Evolutionary conservation across 1,140 invertebrate species (phyloP), one percentile per base, ranked within the genome.

Genomic region (Yoshiicerus persimilis): DNA sequence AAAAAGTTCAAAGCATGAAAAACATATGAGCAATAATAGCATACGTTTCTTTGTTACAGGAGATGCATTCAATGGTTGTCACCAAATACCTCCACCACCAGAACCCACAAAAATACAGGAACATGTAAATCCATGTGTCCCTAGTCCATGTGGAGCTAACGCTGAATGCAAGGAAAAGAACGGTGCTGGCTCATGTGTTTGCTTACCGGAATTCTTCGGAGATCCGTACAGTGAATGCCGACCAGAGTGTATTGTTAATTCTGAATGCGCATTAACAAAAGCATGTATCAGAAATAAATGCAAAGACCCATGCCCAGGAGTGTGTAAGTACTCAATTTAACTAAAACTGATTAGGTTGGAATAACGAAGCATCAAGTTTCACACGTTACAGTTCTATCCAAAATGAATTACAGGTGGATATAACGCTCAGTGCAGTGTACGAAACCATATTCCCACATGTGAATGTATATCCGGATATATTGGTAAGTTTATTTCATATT

Each of bases 321-420:
- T 4, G 96, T 93, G 92, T n/a, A n/a, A n/a, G n/a, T n/a, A n/a
- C n/a, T n/a, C n/a, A n/a, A n/a, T n/a, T n/a, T n/a, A n/a, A n/a
- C n/a, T n/a, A n/a, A n/a, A n/a, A n/a, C n/a, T n/a, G n/a, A n/a
- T n/a, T n/a, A n/a, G n/a, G n/a, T n/a, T n/a, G n/a, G n/a, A n/a
- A n/a, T n/a, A n/a, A n/a, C n/a, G n/a, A n/a, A n/a, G n/a, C n/a
- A n/a, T n/a, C n/a, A n/a, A n/a, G n/a, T n/a, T n/a, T n/a, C n/a
- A n/a, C n/a, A n/a, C n/a, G n/a, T n/a, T n/a, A n/a, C n/a, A n/a
- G n/a, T n/a, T n/a, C n/a, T n/a, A n/a, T n/a, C n/a, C n/a, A n/a
- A n/a, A n/a, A n/a, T n/a, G n/a, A 94, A 95, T 36, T 96, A 94
- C n/a, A n/a, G n/a, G 97, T 92, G 96, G 96, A 94, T 94, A 95